Evolutionary conservation across 2,888 invertebrate species (phyloP), one percentile per base, ranked within the genome.

Genomic region (Eledona agricola): DNA sequence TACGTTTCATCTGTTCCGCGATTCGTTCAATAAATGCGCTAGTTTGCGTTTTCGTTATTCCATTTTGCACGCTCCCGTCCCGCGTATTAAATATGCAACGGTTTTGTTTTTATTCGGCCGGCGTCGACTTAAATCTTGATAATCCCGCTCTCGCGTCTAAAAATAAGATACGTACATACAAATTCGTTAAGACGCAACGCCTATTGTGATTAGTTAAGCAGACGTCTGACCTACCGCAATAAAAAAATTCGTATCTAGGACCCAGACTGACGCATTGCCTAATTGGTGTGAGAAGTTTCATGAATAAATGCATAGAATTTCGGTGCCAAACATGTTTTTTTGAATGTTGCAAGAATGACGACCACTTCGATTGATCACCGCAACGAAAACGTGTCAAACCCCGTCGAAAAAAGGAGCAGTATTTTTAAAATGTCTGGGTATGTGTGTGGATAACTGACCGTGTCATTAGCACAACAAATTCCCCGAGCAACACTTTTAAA

Each of bases 141-240:
- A 11, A 38, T 34, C 20, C 29, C 15, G 12, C 26, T 11, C 29
- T 25, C 3, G 3, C 15, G 31, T 31, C 51, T 51, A 51, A 51
- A 51, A 51, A 51, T 51, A 50, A 29, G 13, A 28, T 17, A 19
- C 4, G 22, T 15, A n/a, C n/a, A n/a, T 40, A 6, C 26, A 38
- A 50, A 34, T 53, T 42, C 22, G 47, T 46, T 53, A 10, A 42
- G 42, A 43, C 50, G 53, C 49, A 29, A 29, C 19, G 49, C 45
- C 16, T 37, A 45, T 51, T 25, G 35, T 57, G 51, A 58, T 55
- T n/a, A n/a, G n/a, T n/a, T n/a, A n/a, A n/a, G n/a, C n/a, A n/a
- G 55, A 54, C 54, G 54, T 55, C 56, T 43, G 62, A 60, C 62
- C 62, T 62, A 60, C 58, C 60, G 37, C 62, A 62, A 60, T 57